Percentiles rank a stretch among this genome's conserved stretches.
phyloP scores from a whole-genome alignment of 2,113 vertebrate genomes.

The Eclectus roratus region DNA sequence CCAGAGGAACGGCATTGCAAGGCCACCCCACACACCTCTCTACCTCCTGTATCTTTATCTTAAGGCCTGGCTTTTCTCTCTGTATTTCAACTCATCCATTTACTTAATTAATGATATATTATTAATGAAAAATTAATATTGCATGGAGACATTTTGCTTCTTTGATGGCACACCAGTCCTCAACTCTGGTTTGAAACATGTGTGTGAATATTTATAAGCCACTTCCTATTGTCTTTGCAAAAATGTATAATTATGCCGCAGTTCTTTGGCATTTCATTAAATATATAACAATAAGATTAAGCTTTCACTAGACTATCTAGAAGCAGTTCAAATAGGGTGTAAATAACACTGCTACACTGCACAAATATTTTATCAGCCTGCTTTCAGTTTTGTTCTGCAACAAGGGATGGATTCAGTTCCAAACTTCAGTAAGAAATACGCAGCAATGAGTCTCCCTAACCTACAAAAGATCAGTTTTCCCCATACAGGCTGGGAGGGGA shows the following conservation, averaged over 20 bases:
- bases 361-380: constrained; percentile 20
- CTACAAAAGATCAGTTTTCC: not conserved
- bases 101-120: constrained; percentile 2
- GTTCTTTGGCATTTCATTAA: not conserved
- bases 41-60: not conserved
- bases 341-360: not conserved
- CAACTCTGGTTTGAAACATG: not conserved
- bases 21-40: not conserved
- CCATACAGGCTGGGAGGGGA: not conserved
- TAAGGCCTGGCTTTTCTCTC: not conserved
- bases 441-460: not conserved
- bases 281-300: not conserved
- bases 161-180: not conserved
- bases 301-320: not conserved
- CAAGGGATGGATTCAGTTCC: not conserved
- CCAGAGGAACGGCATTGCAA: not conserved
- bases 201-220: constrained; percentile 19
- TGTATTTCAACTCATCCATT: not conserved
- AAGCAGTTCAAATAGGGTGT: not conserved
- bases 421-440: not conserved
- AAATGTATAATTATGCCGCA: not conserved
- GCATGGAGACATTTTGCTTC: not conserved
- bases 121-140: not conserved
- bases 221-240: constrained; percentile 18
- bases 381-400: not conserved